A percentile compares a stretch with the other conserved stretches of the same genome.
phyloP scores from a whole-genome alignment of 2,797 vertebrate genomes.

The Sebastes hubbsi region DNA sequence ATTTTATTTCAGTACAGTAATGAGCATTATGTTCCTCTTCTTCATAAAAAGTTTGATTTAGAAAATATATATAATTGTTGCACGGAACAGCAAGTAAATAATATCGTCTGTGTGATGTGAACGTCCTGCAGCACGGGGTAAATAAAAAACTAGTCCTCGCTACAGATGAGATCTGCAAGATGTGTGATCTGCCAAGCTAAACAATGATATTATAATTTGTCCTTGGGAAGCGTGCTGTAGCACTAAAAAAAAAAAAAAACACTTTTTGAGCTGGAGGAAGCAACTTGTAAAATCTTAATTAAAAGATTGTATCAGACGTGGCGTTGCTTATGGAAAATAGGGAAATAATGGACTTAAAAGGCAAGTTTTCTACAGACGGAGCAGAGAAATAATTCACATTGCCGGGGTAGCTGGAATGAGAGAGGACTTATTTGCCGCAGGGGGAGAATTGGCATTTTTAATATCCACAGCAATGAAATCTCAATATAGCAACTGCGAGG shows the following conservation, averaged over 20 bases:
- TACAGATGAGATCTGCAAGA: slow-evolving; percentile 50
- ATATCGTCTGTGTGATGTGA: neutral
- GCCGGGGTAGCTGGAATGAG: slow-evolving; percentile 60
- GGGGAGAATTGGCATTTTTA: slow-evolving; percentile 77
- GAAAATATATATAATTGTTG: too few relatives aligned
- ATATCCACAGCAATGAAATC: slow-evolving; percentile 72
- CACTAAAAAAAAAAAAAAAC: slow-evolving; percentile 18
- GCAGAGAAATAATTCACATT: slow-evolving; percentile 67
- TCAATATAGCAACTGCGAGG: slow-evolving; percentile 56
- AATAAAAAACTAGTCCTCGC: slow-evolving; percentile 40
- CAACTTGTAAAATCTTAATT: slow-evolving; percentile 83
- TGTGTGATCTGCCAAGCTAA: slow-evolving; percentile 61
- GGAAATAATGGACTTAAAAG: slow-evolving; percentile 78
- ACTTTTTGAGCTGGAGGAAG: slow-evolving; percentile 66
- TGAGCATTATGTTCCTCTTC: neutral
- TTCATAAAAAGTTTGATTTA: neutral
- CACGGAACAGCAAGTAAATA: neutral
- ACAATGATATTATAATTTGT: slow-evolving; percentile 68
- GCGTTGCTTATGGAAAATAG: slow-evolving; percentile 78
- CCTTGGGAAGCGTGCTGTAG: slow-evolving; percentile 64
- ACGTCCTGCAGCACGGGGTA: slow-evolving; percentile 26
- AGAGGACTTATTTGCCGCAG: slow-evolving; percentile 67
- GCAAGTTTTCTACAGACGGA: slow-evolving; percentile 67
- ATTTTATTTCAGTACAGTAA: neutral
- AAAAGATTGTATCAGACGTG: slow-evolving; percentile 80